These are phyloP conservation scores for Synanceia verrucosa DNA, from an alignment of 2,797 vertebrate genomes.

Conservation along the genomic window DNA sequence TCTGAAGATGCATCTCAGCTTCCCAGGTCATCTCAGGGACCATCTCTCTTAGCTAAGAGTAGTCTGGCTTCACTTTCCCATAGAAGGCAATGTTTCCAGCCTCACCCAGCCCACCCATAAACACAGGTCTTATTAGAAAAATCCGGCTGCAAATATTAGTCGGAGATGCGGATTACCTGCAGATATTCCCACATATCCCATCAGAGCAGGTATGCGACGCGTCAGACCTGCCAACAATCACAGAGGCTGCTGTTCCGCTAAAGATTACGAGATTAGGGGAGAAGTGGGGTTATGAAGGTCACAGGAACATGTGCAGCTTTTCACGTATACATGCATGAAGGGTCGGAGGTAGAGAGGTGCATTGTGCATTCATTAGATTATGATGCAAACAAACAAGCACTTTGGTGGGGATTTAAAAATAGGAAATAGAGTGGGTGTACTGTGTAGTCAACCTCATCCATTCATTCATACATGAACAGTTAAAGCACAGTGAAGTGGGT, in stretches of 20 bases:
- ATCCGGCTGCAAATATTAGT: slow-evolving; percentile 58
- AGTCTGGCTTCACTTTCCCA: slow-evolving; percentile 45
- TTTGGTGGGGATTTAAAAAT: slow-evolving; percentile 40
- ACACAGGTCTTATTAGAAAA: slow-evolving; percentile 55
- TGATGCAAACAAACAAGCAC: slow-evolving; percentile 54
- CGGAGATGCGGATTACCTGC: slow-evolving; percentile 65
- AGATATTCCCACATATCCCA: slow-evolving; percentile 53
- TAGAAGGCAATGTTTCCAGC: slow-evolving; percentile 45
- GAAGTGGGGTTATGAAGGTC: slow-evolving; percentile 59
- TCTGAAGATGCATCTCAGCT: slow-evolving; percentile 32
- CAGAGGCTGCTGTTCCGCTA: slow-evolving; percentile 69
- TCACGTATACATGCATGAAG: slow-evolving; percentile 21
- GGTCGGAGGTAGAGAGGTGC: slow-evolving; percentile 42
- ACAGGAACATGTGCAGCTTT: slow-evolving; percentile 39
- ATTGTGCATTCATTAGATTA: slow-evolving; percentile 66
- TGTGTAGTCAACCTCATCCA: slow-evolving; percentile 7
- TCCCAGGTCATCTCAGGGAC: slow-evolving; percentile 31
- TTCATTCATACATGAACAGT: slow-evolving; percentile 32
- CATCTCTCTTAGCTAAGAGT: slow-evolving; percentile 40
- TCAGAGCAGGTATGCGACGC: slow-evolving; percentile 56
- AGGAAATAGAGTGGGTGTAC: slow-evolving; percentile 48
- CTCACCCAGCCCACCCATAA: slow-evolving; percentile 49
- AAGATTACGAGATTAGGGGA: slow-evolving; percentile 75
- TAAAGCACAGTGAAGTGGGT: neutral
- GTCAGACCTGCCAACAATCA: slow-evolving; percentile 68